These are phyloP conservation scores for Antennarius striatus DNA, from an alignment of 2,113 vertebrate species.

Conservation along the genomic window DNA sequence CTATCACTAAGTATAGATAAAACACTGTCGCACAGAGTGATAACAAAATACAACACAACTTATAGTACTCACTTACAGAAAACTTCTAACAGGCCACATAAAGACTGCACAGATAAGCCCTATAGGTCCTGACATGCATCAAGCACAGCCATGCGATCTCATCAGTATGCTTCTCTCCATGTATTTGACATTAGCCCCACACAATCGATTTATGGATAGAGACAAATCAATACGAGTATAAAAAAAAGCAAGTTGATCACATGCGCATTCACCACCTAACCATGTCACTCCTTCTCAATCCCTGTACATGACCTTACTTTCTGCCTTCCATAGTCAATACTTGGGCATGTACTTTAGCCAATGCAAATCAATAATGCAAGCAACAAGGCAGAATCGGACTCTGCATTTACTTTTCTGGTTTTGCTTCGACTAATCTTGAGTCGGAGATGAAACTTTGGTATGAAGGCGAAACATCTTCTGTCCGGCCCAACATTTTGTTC, in stretches of 20 bases:
- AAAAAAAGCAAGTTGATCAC: conserved; percentile 14
- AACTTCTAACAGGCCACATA: conserved; percentile 32
- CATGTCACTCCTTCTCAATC: not conserved
- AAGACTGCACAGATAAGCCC: conserved; percentile 1
- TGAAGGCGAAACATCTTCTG: too few relatives aligned
- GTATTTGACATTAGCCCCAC: conserved; percentile 4
- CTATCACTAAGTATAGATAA: too few relatives aligned
- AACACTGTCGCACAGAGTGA: too few relatives aligned
- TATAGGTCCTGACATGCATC: conserved; percentile 7
- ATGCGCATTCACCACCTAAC: not conserved
- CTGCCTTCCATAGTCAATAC: conserved; percentile 36
- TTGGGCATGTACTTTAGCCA: not conserved
- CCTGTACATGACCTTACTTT: conserved; percentile 20
- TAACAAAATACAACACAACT: not conserved
- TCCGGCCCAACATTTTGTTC: too few relatives aligned
- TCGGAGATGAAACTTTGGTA: not conserved
- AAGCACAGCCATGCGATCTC: conserved; percentile 1
- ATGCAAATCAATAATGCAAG: conserved; percentile 15
- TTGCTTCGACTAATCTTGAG: not conserved
- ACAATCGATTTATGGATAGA: conserved; percentile 24
- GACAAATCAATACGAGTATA: conserved; percentile 6
- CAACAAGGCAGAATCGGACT: not conserved
- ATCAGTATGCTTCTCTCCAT: conserved; percentile 1
- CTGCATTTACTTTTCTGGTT: not conserved
- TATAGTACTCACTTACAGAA: conserved; percentile 25